phyloP scores from a whole-genome alignment of 2,113 vertebrate species.

The Lophochroa leadbeateri region DNA sequence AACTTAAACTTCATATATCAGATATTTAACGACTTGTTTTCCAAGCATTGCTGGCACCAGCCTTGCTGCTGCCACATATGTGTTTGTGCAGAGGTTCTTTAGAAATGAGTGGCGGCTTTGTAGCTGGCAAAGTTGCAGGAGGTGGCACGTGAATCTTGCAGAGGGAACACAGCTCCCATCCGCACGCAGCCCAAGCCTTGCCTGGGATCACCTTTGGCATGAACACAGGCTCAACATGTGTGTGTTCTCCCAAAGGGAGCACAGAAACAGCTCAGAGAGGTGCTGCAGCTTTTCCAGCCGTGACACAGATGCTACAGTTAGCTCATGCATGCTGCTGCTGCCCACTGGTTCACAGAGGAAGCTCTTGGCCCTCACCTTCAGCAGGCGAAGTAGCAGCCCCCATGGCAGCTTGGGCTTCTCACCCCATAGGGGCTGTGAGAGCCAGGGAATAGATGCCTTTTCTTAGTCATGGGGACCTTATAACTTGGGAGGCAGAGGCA shows the following conservation, averaged over 20 bases:
- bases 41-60: neutral
- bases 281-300: neutral
- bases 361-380: fast-evolving
- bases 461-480: neutral
- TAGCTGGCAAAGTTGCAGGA: neutral
- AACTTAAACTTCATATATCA: neutral
- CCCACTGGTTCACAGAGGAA: fast-evolving
- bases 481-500: too few relatives aligned
- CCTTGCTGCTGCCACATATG: neutral
- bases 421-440: fast-evolving
- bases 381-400: too few relatives aligned
- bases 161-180: neutral
- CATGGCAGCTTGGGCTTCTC: fast-evolving
- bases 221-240: neutral
- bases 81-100: neutral
- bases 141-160: fast-evolving
- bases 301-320: fast-evolving
- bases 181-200: fast-evolving
- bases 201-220: neutral
- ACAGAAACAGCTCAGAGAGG: neutral
- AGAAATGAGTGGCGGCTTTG: neutral
- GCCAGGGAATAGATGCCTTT: fast-evolving
- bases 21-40: conserved; percentile 18
- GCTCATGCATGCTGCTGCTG: fast-evolving
- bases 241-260: neutral